Evolutionary conservation across 2,113 vertebrate species (phyloP).

Genomic region (Ceyx margarethae): DNA sequence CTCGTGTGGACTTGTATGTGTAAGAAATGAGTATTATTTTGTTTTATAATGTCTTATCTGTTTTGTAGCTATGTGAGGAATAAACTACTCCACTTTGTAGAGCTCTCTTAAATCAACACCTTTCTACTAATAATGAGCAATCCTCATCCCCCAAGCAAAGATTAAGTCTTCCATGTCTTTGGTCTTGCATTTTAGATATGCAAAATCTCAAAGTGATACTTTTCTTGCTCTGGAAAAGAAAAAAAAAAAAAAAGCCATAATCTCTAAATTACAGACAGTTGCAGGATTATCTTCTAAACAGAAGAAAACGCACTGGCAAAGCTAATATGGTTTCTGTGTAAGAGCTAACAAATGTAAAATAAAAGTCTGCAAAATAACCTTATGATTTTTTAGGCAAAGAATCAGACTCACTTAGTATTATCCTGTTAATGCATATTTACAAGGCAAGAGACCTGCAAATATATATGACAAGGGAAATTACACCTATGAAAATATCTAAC

Average conservation of each 20-base stretch:
- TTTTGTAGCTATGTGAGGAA: neutral
- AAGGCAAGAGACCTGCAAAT: neutral
- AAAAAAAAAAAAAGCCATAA: neutral
- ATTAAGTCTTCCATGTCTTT: neutral
- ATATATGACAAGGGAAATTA: neutral
- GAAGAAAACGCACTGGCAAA: neutral
- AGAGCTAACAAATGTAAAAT: neutral
- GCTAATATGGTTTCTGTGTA: neutral
- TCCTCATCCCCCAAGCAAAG: neutral
- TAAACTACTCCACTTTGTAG: neutral
- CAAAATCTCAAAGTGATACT: neutral
- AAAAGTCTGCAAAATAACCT: neutral
- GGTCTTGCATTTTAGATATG: neutral
- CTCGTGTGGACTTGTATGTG: fast-evolving
- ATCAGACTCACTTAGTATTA: neutral
- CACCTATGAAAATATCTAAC: neutral
- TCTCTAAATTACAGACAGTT: neutral
- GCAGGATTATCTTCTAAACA: neutral
- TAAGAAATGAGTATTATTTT: neutral
- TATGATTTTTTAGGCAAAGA: neutral
- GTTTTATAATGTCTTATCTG: neutral
- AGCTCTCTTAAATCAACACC: fast-evolving
- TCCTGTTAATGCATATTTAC: neutral
- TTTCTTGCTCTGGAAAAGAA: neutral
- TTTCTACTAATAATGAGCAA: neutral